Evolutionary conservation across 2,797 vertebrate genomes (phyloP), one percentile per base, ranked within the genome.

Genomic region (Hyperoplus immaculatus): DNA sequence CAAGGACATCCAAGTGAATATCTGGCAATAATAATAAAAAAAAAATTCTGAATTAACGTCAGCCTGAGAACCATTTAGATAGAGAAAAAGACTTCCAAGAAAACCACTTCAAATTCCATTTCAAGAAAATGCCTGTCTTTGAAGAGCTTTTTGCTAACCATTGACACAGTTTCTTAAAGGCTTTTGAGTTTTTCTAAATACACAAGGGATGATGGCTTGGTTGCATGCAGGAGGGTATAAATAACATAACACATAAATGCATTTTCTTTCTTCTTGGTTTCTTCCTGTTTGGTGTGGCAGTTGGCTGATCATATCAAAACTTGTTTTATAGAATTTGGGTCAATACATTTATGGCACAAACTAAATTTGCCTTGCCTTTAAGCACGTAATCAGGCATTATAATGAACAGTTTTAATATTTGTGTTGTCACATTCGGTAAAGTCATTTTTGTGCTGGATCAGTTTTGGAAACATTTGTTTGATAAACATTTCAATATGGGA

Each of bases 401-500:
- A 4, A 70, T 72, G 29, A 60, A 15, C 21, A 39, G 29, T 63
- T 21, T 38, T 42, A 70, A 51, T 80, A 62, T 72, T 66, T 70
- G 51, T 57, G 45, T 42, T 67, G 16, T 78, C 56, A 69, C 39
- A 42, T 56, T 73, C 53, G 53, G 50, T 46, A 59, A 72, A 73
- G 38, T 74, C 63, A 54, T 66, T 74, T 21, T 47, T 80, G 62
- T 77, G 70, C 53, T 87, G 70, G 67, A 63, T 74, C 21, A 3
- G 39, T 76, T 72, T 82, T 63, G 61, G 36, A 80, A 84, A 83
- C 73, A 87, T 89, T 92, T 86, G 80, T 82, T 85, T 84, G 77
- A 87, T 87, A 78, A 89, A 88, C 73, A 87, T 82, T 83, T 88
- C 77, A 87, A 84, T 89, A 88, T 85, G 82, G 72, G 55, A 75